phyloP scores from a whole-genome alignment of 64 coral and sea anemone genomes.

The Trachythela sp. region DNA sequence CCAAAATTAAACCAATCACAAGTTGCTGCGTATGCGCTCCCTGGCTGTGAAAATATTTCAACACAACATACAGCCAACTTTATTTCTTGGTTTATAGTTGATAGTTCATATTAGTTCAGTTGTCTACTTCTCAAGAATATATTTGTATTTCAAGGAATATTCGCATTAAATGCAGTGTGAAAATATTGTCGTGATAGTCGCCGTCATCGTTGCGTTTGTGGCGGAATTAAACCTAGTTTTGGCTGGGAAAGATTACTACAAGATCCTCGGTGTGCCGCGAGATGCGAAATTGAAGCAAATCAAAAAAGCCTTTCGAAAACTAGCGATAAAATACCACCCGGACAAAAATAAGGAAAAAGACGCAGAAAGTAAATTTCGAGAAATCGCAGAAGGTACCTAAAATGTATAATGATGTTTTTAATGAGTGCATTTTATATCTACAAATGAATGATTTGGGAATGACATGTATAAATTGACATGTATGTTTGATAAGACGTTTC shows the following conservation, averaged over 20 bases:
- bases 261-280: slow-evolving; percentile 84
- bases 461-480: not conserved
- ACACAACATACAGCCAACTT: not conserved
- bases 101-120: no score
- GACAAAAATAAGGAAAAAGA: slow-evolving; percentile 93
- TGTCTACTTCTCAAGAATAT: not conserved
- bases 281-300: slow-evolving; percentile 86
- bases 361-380: slow-evolving; percentile 86
- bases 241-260: slow-evolving; percentile 89
- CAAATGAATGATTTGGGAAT: not conserved
- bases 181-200: not conserved
- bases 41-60: not conserved
- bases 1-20: not conserved
- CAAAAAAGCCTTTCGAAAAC: slow-evolving; percentile 97
- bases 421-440: not conserved
- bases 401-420: not conserved
- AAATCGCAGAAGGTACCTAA: slow-evolving; percentile 83
- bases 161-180: not conserved
- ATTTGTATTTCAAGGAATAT: not conserved
- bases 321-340: slow-evolving; percentile 95
- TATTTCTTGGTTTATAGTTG: no score
- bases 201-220: not conserved
- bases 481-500: not conserved
- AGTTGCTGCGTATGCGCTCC: not conserved
- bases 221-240: not conserved